Evolutionary conservation across 2,113 vertebrate species (phyloP).

Genomic region (Oriolus oriolus): DNA sequence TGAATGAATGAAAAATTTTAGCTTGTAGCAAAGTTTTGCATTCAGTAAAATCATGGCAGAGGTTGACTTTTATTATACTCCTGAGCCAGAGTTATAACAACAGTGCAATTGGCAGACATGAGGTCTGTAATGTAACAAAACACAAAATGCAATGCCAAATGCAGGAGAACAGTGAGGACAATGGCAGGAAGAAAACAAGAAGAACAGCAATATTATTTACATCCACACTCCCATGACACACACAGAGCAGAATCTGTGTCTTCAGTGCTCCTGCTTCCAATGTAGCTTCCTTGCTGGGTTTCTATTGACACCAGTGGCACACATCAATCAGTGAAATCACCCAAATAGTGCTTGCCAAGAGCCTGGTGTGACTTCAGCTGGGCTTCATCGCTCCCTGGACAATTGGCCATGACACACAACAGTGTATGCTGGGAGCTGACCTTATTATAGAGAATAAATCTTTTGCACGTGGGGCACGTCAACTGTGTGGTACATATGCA

Average conservation of each 20-base stretch:
- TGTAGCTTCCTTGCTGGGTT: background rate
- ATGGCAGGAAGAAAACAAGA: background rate
- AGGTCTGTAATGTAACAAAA: background rate
- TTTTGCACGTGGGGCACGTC: background rate
- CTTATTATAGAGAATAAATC: conserved; percentile 1
- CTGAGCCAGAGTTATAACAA: background rate
- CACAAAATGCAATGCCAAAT: background rate
- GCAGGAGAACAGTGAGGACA: background rate
- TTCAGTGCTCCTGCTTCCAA: background rate
- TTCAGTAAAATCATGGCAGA: background rate
- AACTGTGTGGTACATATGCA: background rate
- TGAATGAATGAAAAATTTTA: background rate
- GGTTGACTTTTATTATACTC: background rate
- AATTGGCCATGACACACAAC: background rate
- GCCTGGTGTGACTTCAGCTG: background rate
- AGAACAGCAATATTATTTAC: background rate
- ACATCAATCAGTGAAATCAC: background rate
- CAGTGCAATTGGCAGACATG: background rate
- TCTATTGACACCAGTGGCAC: background rate
- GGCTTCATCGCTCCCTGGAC: background rate
- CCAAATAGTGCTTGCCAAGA: background rate
- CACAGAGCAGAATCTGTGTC: background rate
- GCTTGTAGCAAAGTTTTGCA: background rate
- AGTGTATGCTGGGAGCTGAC: background rate
- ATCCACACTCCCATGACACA: background rate